These are phyloP conservation scores for Rafetus swinhoei DNA, from an alignment of 2,113 vertebrate species.

Conservation along the genomic window DNA sequence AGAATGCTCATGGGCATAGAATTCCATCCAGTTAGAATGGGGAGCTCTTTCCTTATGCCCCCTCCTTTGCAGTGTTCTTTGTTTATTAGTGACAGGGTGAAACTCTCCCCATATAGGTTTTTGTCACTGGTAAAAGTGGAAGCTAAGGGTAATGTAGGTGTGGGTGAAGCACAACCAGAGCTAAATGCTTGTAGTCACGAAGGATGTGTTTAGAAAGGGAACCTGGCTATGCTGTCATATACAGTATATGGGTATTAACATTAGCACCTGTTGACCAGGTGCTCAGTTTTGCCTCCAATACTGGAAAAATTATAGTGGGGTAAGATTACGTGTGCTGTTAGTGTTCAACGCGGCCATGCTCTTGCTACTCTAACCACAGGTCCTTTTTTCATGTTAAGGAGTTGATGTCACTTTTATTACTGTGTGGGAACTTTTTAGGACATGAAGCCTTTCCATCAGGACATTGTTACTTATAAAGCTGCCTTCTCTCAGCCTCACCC, in stretches of 20 bases:
- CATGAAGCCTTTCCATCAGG: constrained; percentile 1
- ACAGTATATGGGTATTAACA: neutral
- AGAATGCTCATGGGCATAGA: neutral
- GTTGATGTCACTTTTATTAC: constrained; percentile 66
- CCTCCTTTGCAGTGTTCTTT: constrained; percentile 41
- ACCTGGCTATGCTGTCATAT: neutral
- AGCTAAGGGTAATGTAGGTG: neutral
- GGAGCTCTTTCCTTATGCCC: constrained; percentile 30
- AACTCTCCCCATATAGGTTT: constrained; percentile 12
- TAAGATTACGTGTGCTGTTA: constrained; percentile 10
- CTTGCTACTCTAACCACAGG: constrained; percentile 32
- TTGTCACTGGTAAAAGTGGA: constrained; percentile 47
- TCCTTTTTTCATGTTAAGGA: constrained; percentile 37
- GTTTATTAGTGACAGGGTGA: constrained; percentile 30
- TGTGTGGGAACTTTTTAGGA: constrained; percentile 23
- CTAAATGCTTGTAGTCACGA: neutral
- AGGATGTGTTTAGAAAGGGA: neutral
- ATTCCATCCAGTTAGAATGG: constrained; percentile 15
- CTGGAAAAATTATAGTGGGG: neutral
- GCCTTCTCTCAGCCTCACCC: constrained; percentile 43
- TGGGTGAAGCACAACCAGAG: constrained; percentile 29
- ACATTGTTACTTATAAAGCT: constrained; percentile 45
- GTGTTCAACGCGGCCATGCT: neutral
- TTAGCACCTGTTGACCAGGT: neutral
- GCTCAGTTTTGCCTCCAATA: neutral